A percentile compares a stretch with the other conserved stretches of the same genome.
Conservation (phyloP, 2,797 vertebrate species). For the Arrhamphus sclerolepis region DNA sequence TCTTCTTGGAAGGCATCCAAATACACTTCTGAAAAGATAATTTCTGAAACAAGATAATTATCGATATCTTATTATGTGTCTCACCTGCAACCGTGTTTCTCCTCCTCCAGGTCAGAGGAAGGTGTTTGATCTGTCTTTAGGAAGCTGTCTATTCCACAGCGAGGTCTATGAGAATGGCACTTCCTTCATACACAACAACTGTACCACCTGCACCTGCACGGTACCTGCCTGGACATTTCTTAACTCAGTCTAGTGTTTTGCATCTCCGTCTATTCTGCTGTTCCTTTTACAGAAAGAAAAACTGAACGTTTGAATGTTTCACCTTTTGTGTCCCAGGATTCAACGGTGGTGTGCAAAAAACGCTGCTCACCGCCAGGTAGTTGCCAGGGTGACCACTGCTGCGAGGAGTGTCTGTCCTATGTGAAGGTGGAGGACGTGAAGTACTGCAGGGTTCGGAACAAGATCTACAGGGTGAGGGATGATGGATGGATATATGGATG, state of each 20-base stretch:
- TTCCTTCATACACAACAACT: slow-evolving; percentile 89
- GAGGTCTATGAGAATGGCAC: slow-evolving; percentile 92
- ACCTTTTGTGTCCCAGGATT: slow-evolving; percentile 80
- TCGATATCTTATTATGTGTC: background rate
- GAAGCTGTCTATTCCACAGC: slow-evolving; percentile 95
- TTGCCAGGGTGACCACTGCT: slow-evolving; percentile 84
- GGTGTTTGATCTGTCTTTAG: slow-evolving; percentile 93
- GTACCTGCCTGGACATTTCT: slow-evolving; percentile 70
- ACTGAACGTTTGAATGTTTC: background rate
- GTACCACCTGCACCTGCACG: slow-evolving; percentile 90
- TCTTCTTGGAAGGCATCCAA: too few species aligned
- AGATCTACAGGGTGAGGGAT: slow-evolving; percentile 92
- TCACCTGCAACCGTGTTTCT: background rate
- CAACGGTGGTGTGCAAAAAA: slow-evolving; percentile 91
- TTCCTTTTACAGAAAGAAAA: background rate
- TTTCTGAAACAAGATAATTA: too few species aligned
- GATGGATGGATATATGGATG: slow-evolving; percentile 34
- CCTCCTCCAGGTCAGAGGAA: slow-evolving; percentile 90
- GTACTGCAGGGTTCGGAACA: slow-evolving; percentile 92
- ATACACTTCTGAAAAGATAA: too few species aligned
- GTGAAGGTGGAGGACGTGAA: slow-evolving; percentile 86
- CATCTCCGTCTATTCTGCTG: background rate
- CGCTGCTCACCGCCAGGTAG: slow-evolving; percentile 83
- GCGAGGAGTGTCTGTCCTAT: slow-evolving; percentile 88
- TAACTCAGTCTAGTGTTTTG: too few species aligned